Evolutionary conservation across 2,888 invertebrate genomes (phyloP), one percentile per base, ranked within the genome.

Genomic region (Eilema depressum): DNA sequence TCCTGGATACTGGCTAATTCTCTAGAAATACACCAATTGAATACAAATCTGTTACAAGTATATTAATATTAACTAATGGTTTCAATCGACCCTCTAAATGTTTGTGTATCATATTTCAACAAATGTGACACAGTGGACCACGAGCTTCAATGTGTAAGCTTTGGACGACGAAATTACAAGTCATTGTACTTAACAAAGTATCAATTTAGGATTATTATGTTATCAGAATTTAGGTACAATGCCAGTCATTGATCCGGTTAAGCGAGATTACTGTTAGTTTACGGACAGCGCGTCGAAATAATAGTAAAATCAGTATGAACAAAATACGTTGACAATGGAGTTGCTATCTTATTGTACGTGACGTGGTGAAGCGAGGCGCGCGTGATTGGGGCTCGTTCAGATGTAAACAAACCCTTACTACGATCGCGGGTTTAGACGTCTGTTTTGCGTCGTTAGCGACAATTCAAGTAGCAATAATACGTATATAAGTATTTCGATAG

Each of bases 371-470:
- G 88, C 86, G 79, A 25, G 33, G 23, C 85, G 86, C 89, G 89
- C 91, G 88, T 92, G 92, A 91, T 91, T 90, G 90, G 85, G 86
- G 84, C 79, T 78, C 88, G 86, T 79, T 91, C 88, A 83, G 80
- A 88, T 88, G 91, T 89, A 86, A 92, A 83, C 78, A 77, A 66
- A 66, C 73, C 79, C 80, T 79, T 82, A 82, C 86, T 77, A 82
- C 68, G 75, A 70, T 60, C 75, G 66, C 75, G 71, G 75, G 70
- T 70, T 47, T 56, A 41, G 7, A 59, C 41, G 25, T 37, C 28
- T 47, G 41, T 57, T 23, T 63, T 30, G 62, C 37, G 70, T 63
- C 63, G 41, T 70, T 70, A 63, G 56, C 47, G 23, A 59, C 59
- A 63, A 59, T 59, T 63, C 57, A 37, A 62, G 62, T 41, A 63